Base-by-base conservation (phyloP, 2,888 invertebrate species). In the Drosophila quinaria region DNA sequence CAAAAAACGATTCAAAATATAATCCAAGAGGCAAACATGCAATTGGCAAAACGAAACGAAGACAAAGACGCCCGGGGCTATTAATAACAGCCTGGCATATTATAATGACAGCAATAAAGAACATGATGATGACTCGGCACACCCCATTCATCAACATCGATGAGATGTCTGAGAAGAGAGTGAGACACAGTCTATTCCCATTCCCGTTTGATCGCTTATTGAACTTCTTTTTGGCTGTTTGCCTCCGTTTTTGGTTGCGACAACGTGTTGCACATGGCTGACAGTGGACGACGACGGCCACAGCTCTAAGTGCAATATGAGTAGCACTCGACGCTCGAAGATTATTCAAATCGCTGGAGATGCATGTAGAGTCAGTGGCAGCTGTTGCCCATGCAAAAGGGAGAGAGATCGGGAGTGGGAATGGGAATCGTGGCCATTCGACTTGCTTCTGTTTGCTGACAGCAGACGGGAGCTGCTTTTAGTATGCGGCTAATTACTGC, bases 81-180 rank as follows among this genome's bases (percentile, higher is more conserved):
- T 83, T 89, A 83, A 83, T 83, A 87, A 74, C 74, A 66, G 62
- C 59, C 65, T 67, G 65, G 60, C 89, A 87, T 60, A 69, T 86
- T 89, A 90, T 90, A 89, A 90, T 90, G 90, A 90, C 85, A 84
- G 90, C 90, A 74, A 90, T 90, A 90, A 85, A 89, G 89, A 73
- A 87, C 56, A 64, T 55, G 67, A 89, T 77, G 84, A 90, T 86
- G 84, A 70, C 81, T 72, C 61, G 88, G 82, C 90, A 81, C 82
- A 84, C 90, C 88, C 90, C 86, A 86, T 86, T 89, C 88, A 86
- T 86, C 89, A 86, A 68, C 61, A 85, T 90, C 88, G 87, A 78
- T 80, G 73, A 19, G 52, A 54, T 29, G 74, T 54, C 59, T 49
- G 37, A 9, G 49, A n/a, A 31, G 3, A 49, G 17, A 49, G 31